Base-by-base conservation (phyloP, 1,140 invertebrate genomes). In the Arion vulgaris region DNA sequence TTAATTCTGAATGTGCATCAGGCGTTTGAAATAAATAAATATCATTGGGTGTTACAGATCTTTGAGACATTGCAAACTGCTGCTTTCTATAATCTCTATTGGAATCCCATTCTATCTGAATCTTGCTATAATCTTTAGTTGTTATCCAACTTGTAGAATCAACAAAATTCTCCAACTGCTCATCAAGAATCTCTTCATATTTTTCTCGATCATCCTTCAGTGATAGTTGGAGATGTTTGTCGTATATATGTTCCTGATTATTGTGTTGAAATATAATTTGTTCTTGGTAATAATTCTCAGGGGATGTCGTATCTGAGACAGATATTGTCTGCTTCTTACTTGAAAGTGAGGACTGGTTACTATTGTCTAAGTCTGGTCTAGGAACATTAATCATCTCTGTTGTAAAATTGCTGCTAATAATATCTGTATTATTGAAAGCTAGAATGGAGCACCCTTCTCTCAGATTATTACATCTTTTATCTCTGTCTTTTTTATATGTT, bases 71-170 rank as follows among this genome's bases (percentile, higher is more conserved):
- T 7, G 28, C 62, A 34, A 32, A 66, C 28, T 66, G 62, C 28
- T 66, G 28, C 41, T n/a, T 72, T 28, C n/a, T 72, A 41, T 39
- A 41, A 19, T 72, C 41, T 23, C 41, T 39, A n/a, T 39, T 39
- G 7, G 11, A 9, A 32, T 39, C 38, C 71, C 71, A 72, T 7
- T 72, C 71, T 41, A 72, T 72, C 36, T 72, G 36, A 38, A 72
- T 72, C 17, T 72, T 45, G 28, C 36, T 41, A 19, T 26, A 7
- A 72, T 72, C 71, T 41, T 72, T 72, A n/a, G 36, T 41, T 39
- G 71, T 41, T 19, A 45, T 45, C 71, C 71, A 72, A 19, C 41
- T 72, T 41, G 71, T 72, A 19, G 71, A 41, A 26, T 72, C 71
- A 11, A 72, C 23, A 72, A 72, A 72, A 1, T 39, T 39, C 28